Conservation (phyloP, 2,113 vertebrate genomes). For the Cercopithecus mona region DNA sequence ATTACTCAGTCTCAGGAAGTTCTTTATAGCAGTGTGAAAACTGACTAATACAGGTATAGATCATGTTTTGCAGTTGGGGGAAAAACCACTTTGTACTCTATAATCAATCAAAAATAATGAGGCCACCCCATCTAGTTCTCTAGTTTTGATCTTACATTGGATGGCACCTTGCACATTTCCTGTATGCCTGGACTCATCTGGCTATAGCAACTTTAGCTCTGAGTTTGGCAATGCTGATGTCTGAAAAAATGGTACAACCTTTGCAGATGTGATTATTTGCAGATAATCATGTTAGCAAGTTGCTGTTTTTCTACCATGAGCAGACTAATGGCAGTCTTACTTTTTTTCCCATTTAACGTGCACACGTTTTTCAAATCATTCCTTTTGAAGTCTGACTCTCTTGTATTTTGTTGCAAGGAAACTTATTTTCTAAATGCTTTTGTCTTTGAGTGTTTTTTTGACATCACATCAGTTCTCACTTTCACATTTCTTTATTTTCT, state of each 20-base stretch:
- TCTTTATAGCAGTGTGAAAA: too few species aligned
- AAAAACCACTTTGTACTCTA: neutral
- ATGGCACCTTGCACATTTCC: neutral
- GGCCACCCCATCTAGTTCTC: neutral
- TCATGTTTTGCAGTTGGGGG: neutral
- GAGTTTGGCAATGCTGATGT: neutral
- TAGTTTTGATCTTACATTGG: neutral
- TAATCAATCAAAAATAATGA: constrained; percentile 13
- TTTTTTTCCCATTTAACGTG: neutral
- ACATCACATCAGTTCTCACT: neutral
- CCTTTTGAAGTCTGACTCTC: neutral
- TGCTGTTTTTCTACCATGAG: constrained; percentile 6
- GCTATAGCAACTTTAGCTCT: neutral
- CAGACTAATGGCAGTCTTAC: neutral
- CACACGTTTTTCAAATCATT: neutral
- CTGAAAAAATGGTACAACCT: constrained; percentile 17
- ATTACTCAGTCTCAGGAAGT: too few species aligned
- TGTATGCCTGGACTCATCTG: neutral
- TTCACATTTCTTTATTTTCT: constrained; percentile 27
- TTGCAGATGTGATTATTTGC: neutral
- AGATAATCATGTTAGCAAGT: neutral
- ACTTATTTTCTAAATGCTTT: constrained; percentile 11
- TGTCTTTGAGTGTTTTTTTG: constrained; percentile 33
- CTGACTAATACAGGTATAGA: neutral
- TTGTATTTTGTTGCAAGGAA: constrained; percentile 38